phyloP scores from a whole-genome alignment of 1,140 invertebrate genomes.

The Araneus ventricosus region DNA sequence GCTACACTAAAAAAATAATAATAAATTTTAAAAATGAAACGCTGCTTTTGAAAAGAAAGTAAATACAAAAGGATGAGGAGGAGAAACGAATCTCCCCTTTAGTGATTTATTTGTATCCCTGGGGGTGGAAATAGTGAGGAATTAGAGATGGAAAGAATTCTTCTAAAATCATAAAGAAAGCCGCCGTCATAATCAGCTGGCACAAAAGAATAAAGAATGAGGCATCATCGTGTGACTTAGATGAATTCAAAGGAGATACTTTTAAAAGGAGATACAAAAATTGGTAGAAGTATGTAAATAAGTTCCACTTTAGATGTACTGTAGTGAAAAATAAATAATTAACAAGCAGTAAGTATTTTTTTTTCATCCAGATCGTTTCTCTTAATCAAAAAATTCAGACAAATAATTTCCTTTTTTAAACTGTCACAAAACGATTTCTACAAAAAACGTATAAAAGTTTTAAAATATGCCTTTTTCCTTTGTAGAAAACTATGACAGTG shows the following conservation, averaged over 20 bases:
- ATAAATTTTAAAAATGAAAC: neutral
- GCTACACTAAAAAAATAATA: neutral
- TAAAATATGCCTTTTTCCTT: too few relatives aligned
- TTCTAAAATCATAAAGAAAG: neutral
- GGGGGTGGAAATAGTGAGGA: neutral
- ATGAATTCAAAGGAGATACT: neutral
- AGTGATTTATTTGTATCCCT: conserved; percentile 26
- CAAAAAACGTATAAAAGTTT: too few relatives aligned
- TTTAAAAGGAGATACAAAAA: neutral
- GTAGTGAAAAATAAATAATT: neutral
- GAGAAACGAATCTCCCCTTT: neutral
- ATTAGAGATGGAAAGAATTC: too few relatives aligned
- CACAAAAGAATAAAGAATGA: neutral
- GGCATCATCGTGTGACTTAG: neutral
- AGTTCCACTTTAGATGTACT: neutral
- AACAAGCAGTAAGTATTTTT: neutral
- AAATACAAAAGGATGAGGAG: neutral
- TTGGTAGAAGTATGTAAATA: neutral
- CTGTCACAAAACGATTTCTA: too few relatives aligned
- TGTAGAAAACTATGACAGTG: too few relatives aligned
- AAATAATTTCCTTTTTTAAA: too few relatives aligned
- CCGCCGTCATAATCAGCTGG: neutral
- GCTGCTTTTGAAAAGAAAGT: neutral
- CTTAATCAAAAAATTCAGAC: neutral
- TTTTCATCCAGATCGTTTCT: neutral